Evolutionary conservation across 2,113 vertebrate genomes (phyloP).

Genomic region (Leucopsar rothschildi): DNA sequence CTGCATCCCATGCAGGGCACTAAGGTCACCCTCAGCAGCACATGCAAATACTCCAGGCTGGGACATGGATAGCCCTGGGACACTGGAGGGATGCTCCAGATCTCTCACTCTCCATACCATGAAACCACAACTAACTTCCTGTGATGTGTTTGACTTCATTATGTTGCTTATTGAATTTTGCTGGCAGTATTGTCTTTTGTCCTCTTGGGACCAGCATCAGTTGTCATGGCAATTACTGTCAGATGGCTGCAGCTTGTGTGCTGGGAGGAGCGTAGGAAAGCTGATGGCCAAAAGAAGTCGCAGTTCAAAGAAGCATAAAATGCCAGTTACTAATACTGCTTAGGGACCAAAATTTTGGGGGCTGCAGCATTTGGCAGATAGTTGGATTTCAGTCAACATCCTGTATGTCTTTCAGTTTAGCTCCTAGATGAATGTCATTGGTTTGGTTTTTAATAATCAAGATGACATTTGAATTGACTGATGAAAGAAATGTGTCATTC

Average conservation of each 20-base stretch:
- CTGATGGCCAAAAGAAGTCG: neutral
- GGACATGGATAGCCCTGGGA: neutral
- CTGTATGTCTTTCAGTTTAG: neutral
- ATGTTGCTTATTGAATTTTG: neutral
- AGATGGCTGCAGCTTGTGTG: neutral
- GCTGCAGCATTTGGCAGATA: neutral
- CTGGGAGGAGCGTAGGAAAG: neutral
- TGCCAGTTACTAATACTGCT: neutral
- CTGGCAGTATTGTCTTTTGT: neutral
- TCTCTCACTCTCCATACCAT: neutral
- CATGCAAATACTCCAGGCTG: neutral
- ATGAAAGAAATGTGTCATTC: neutral
- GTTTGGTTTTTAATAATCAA: neutral
- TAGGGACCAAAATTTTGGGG: neutral
- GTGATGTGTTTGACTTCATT: neutral
- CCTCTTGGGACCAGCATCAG: neutral
- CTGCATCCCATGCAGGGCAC: neutral
- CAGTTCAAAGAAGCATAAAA: neutral
- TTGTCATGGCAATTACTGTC: conserved; percentile 33
- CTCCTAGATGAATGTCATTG: neutral
- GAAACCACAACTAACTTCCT: neutral
- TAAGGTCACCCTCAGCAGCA: neutral
- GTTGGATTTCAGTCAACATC: neutral
- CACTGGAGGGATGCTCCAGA: neutral
- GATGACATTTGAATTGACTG: neutral